Evolutionary conservation across 2,888 invertebrate species (phyloP), one percentile per base, ranked within the genome.

Genomic region (Cremastobaeus sp.): DNA sequence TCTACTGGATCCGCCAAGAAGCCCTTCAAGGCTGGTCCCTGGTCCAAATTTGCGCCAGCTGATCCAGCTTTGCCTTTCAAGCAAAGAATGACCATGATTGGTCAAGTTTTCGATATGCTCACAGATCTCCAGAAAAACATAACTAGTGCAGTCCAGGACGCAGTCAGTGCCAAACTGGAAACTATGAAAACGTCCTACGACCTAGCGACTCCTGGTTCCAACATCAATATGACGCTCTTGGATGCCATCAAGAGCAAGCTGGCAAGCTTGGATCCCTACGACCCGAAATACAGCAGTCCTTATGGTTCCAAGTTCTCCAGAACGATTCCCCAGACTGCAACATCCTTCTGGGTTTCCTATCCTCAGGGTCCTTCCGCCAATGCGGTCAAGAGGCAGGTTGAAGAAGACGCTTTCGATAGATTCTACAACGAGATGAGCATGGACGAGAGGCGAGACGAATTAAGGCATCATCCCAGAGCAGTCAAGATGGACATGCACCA

Each of bases 401-500:
- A 74, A 2, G 77, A 76, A 39, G 76, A 78, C 18, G 32, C 72
- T 12, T 14, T 50, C 9, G 55, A 18, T 1, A 62, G 11, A 8
- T 14, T 60, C 30, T 54, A 60, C 3, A 55, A 65, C 68, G 72
- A 35, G 25, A 52, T 37, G 5, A 35, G 25, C 2, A 28, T 34
- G 4, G 30, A 62, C 6, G 45, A 71, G 2, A 50, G 47, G 45
- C 32, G 39, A 9, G 9, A 59, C 54, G 11, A 48, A 69, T 25
- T 74, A 17, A 20, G 52, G 3, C 77, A 81, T 43, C 72, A 77
- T 30, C 70, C 78, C 8, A 80, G 86, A 39, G 79, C 77, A 4
- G 80, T 87, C 2, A 79, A 86, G 17, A 86, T 86, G 85, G 76
- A 85, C 21, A 84, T 87, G 83, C 85, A 83, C 59, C 87, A 87